Base-by-base conservation (phyloP, 2,797 vertebrate genomes). In the Acanthornis magna region DNA sequence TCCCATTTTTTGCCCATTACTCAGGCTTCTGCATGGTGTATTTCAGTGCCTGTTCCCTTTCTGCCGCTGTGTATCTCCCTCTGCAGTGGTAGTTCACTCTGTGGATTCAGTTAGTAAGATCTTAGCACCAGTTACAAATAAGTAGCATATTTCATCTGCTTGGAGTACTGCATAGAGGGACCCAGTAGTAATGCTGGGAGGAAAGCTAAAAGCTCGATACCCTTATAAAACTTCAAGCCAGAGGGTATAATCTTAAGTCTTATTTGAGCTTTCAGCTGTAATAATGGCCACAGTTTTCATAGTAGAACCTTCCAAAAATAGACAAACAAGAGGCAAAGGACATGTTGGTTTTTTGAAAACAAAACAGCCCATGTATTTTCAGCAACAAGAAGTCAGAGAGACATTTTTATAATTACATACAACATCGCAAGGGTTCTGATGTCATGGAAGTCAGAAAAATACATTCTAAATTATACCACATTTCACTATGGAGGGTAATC, bases 1-100 rank as follows among this genome's bases (percentile, higher is more conserved):
- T 96, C 85, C 81, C 86, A 93, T 96, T 94, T 94, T 96, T 86
- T 82, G 88, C 95, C 77, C 82, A 50, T 92, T 95, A 97, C 96
- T 97, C 93, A 94, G 84, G 88, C 30, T 40, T 80, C 92, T 81
- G 72, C 88, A 83, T 91, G 94, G 71, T 89, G 75, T 66, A 63
- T 78, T 87, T 95, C 95, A 86, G 36, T 94, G 94, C 89, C 71
- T 82, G 67, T 73, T 97, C 93, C 93, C 75, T 74, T 89, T 94
- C 90, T 90, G 81, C 63, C 0, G 6, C 62, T 75, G 47, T 38
- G 10, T 61, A 68, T 88, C 95, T 96, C 77, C 7, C 29, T 70
- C 60, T 83, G 79, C 91, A 84, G 87, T 40, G 63, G 62, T 38
- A 85, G 88, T 65, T 95, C 93, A 83, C 74, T 66, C 67, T 51